Conservation (phyloP, 2,888 invertebrate species). For the Drosophila heteroneura region DNA sequence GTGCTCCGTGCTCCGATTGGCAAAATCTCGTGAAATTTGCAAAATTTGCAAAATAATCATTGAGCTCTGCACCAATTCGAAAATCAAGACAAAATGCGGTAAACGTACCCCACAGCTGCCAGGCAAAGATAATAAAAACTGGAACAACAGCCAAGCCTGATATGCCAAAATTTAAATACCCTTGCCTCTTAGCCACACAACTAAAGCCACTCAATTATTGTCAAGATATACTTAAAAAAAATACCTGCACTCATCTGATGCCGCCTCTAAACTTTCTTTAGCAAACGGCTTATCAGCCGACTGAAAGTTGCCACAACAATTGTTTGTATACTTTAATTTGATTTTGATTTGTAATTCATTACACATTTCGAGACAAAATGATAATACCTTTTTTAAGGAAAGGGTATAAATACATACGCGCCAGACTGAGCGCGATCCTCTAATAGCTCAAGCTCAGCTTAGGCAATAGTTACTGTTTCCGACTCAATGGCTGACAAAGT, state of each 20-base stretch:
- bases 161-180: constrained; percentile 20
- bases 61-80: constrained; percentile 61
- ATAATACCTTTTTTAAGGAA: not conserved
- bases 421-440: constrained; percentile 26
- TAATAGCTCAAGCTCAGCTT: constrained; percentile 52
- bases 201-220: not conserved
- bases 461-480: constrained; percentile 45
- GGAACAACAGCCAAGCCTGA: not conserved
- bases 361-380: not conserved
- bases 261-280: not conserved
- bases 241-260: not conserved
- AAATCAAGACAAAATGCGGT: constrained; percentile 64
- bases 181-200: not conserved
- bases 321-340: not conserved
- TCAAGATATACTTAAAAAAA: not conserved
- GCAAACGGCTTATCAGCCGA: not conserved
- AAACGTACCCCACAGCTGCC: constrained; percentile 15
- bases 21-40: constrained; percentile 53
- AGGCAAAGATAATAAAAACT: constrained; percentile 18
- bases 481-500: constrained; percentile 67
- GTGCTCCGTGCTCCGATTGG: constrained; percentile 19
- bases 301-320: not conserved
- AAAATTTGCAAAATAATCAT: constrained; percentile 67
- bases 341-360: not conserved
- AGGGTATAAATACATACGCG: constrained; percentile 41